These are phyloP conservation scores for Meloidogyne chitwoodi DNA, from an alignment of 1,140 invertebrate genomes.

Conservation along the genomic window DNA sequence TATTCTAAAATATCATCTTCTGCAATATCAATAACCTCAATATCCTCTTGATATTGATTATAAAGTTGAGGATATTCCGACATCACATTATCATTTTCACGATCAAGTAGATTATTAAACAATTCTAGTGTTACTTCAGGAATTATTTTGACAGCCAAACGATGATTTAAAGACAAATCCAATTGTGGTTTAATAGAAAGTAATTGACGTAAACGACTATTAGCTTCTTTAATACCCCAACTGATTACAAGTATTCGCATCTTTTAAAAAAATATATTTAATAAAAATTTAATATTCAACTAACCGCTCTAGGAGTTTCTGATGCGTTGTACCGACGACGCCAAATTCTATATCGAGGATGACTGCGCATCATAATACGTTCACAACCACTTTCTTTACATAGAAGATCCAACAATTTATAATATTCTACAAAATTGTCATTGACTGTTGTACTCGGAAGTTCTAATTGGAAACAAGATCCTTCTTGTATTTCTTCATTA, in stretches of 20 bases:
- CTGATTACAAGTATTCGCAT: constrained; percentile 7
- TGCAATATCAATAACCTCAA: not conserved
- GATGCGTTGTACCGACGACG: not conserved
- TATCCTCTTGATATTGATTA: not conserved
- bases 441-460: not conserved
- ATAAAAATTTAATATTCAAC: not conserved
- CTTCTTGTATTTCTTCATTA: not conserved
- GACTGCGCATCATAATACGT: constrained; percentile 5
- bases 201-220: not conserved
- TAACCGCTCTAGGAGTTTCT: not conserved
- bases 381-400: constrained; percentile 13
- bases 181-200: constrained; percentile 14
- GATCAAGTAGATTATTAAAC: not conserved
- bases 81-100: not conserved
- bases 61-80: not conserved
- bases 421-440: constrained; percentile 9
- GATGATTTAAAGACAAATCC: not conserved
- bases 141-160: not conserved
- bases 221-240: constrained; percentile 2
- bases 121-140: constrained; percentile 10
- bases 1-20: not conserved
- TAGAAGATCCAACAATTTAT: not conserved
- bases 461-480: not conserved
- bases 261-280: not conserved
- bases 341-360: not conserved